Evolutionary conservation across 2,113 vertebrate species (phyloP), one percentile per base, ranked within the genome.

Genomic region (Campylomormyrus tamandua): DNA sequence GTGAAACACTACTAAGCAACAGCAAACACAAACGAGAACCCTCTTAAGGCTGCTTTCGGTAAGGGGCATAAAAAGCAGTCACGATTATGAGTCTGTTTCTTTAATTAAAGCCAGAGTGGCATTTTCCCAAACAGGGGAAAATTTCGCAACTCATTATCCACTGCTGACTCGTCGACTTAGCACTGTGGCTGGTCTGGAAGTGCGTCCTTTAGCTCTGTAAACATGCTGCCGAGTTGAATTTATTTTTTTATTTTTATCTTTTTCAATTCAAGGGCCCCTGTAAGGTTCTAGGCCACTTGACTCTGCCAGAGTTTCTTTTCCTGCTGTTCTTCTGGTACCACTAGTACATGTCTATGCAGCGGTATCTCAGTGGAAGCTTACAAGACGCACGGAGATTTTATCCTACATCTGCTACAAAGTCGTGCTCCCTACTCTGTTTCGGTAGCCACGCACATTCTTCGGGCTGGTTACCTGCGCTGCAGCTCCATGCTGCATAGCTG

Each of bases 71-170:
- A 80, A 17, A 15, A 13, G 5, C 74, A 42, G 74, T 17, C 74
- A 42, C 6, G 2, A 80, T 80, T 80, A 42, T 19, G 13, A 80
- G 74, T 70, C 27, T 27, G 10, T 80, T 80, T 39, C 15, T 39
- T 80, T 80, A 80, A 80, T 80, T 80, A 42, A 80, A 80, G 74
- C 31, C 74, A 80, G 74, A 80, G 74, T 80, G n/a, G 17, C 35
- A 19, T 42, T 80, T 80, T 80, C 74, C 17, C 74, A 80, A 80
- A 80, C 17, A 17, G 74, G 74, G 74, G 42, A 80, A 80, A 80
- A 42, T 42, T 80, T 80, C 31, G 74, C 74, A 42, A 80, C 35
- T 80, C 15, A 19, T 80, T 80, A 80, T 80, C 74, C 35, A 42
- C 35, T 80, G 74, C 74, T 80, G 74, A 80, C 74, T 80, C 35